phyloP scores from a whole-genome alignment of 2,888 invertebrate genomes.

The Macropis europaea region DNA sequence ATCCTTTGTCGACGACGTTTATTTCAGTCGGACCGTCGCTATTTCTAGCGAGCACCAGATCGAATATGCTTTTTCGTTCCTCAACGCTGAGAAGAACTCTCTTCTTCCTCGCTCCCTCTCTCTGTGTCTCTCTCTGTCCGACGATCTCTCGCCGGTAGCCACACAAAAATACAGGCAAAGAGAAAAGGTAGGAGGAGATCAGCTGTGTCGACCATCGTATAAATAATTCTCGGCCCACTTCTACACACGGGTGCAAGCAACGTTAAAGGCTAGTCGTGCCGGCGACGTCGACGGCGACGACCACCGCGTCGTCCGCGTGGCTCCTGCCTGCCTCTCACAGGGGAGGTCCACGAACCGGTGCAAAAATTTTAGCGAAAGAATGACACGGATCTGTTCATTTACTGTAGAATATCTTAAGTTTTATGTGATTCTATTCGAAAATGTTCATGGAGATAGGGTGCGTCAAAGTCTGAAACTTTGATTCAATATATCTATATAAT shows the following conservation, averaged over 20 bases:
- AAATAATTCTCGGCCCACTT: constrained; percentile 67
- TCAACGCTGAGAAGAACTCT: constrained; percentile 9
- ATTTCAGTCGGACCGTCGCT: constrained; percentile 55
- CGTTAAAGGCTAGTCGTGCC: constrained; percentile 25
- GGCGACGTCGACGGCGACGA: no score
- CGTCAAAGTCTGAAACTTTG: no score
- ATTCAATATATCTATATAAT: no score
- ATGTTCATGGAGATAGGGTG: no score
- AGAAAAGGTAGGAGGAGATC: constrained; percentile 58
- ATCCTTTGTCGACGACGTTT: constrained; percentile 54
- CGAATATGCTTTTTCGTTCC: constrained; percentile 63
- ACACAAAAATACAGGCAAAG: constrained; percentile 59
- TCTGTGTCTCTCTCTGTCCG: background rate
- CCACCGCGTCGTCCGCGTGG: no score
- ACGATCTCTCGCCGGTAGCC: constrained; percentile 20
- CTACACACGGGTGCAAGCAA: constrained; percentile 41
- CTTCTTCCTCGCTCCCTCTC: constrained; percentile 10
- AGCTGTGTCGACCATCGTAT: constrained; percentile 62
- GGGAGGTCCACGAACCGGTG: no score
- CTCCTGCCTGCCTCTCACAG: no score
- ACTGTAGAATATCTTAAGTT: no score
- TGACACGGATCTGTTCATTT: no score
- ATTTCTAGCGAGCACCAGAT: constrained; percentile 53
- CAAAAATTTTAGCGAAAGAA: no score
- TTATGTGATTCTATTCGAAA: no score